phyloP scores from a whole-genome alignment of 2,113 vertebrate species.

The Rana temporaria region DNA sequence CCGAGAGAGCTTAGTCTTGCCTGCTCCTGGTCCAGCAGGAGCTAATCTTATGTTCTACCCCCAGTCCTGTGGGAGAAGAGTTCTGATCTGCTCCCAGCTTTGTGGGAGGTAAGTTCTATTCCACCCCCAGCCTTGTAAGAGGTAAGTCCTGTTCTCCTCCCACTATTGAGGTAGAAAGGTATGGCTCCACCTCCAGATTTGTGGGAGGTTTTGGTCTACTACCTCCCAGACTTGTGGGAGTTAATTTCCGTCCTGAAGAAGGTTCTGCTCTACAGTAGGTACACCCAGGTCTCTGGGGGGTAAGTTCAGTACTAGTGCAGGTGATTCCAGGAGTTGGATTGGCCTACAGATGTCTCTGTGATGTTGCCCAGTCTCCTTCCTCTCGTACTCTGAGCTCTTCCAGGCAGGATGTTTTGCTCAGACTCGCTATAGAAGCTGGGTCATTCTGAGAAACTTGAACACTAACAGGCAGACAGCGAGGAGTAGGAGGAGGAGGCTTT shows the following conservation, averaged over 20 bases:
- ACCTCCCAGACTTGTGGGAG: background rate
- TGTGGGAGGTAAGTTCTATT: background rate
- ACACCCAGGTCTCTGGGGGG: background rate
- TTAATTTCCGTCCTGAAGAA: background rate
- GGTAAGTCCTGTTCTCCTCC: background rate
- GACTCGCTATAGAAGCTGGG: background rate
- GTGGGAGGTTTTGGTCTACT: background rate
- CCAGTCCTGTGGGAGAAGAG: background rate
- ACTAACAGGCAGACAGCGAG: background rate
- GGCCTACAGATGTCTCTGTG: background rate
- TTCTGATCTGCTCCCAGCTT: background rate
- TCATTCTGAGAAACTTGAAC: constrained; percentile 27
- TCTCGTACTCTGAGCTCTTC: background rate
- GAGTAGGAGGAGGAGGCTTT: background rate
- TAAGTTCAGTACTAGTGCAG: background rate
- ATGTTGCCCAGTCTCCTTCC: background rate
- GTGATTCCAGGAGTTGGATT: background rate
- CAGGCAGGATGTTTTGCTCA: background rate
- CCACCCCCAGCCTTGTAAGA: background rate
- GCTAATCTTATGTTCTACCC: no score
- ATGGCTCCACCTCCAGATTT: no score
- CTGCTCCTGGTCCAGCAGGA: no score
- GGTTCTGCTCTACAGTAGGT: background rate
- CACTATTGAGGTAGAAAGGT: background rate
- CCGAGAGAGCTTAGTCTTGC: no score